phyloP scores from a whole-genome alignment of 2,113 vertebrate species.

The Noctilio leporinus region DNA sequence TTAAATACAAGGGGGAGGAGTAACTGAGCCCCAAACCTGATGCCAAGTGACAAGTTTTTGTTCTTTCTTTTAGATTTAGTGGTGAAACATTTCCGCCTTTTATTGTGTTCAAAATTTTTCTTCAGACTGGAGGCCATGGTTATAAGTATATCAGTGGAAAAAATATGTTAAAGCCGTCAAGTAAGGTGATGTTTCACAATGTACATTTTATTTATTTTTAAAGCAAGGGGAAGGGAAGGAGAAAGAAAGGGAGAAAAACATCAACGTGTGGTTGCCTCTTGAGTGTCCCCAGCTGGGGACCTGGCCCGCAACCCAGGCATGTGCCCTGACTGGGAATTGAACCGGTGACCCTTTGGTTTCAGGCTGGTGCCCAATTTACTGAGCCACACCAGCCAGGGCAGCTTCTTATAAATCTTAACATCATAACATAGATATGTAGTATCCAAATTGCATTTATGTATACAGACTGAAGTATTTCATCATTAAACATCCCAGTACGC shows the following conservation, averaged over 20 bases:
- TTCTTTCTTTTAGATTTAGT: conserved; percentile 71
- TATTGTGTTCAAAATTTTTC: conserved; percentile 78
- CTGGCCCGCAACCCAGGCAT: too few species aligned
- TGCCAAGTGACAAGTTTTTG: neutral
- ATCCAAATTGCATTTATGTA: neutral
- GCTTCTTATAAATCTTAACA: neutral
- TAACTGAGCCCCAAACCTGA: neutral
- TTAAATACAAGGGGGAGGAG: neutral
- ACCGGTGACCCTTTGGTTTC: too few species aligned
- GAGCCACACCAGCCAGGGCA: too few species aligned
- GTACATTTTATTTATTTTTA: conserved; percentile 41
- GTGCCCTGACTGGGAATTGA: too few species aligned
- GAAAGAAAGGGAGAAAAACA: too few species aligned
- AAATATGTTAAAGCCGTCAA: conserved; percentile 68
- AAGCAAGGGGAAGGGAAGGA: too few species aligned
- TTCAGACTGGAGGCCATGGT: conserved; percentile 47
- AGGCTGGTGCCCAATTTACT: too few species aligned
- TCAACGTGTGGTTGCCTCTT: too few species aligned
- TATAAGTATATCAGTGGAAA: conserved; percentile 74
- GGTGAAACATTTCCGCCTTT: conserved; percentile 76
- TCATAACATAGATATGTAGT: neutral
- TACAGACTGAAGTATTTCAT: conserved; percentile 7
- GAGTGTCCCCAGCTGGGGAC: too few species aligned
- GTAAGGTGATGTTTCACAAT: conserved; percentile 64
- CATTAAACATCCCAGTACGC: neutral